Evolutionary conservation across 2,797 vertebrate species (phyloP), one percentile per base, ranked within the genome.

Genomic region (Pterois miles): DNA sequence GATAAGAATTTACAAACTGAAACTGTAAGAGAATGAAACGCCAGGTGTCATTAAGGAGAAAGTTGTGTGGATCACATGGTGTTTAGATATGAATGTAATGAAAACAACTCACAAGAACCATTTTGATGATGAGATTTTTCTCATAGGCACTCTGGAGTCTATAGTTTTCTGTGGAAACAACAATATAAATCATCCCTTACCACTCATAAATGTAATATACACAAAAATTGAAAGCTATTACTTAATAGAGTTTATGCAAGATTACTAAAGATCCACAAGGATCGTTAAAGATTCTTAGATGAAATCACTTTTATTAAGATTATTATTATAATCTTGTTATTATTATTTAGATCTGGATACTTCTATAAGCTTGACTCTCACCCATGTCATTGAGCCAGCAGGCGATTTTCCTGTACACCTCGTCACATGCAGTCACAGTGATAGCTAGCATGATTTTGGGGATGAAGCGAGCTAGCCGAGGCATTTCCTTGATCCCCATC

Each of bases 1-100:
- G 96, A 96, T 99, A 99, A 64, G 98, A 99, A 95, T 99, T 99
- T 95, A 99, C 96, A 94, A 99, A 99, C 94, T 99, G 98, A 95
- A 99, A 99, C 98, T 99, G 93, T 0, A 77, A 84, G 33, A 90
- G 71, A 90, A 75, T 83, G 33, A 85, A 83, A 81, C 0, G 22
- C 13, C 56, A 36, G 16, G 11, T 25, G n/a, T 78, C 43, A 65
- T 31, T 54, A 18, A 57, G 20, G 71, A 7, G 38, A 75, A 22
- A 52, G 22, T 22, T 14, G 12, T 38, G 12, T 11, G 4, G 67
- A 43, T 63, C 8, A 33, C 7, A 29, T 1, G 1, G 1, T 3
- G 18, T 31, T 27, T 16, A 48, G 8, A 72, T 33, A 20, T 43
- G 11, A 48, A 36, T 33, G 12, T 22, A 54, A 69, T 71, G 9